Conservation (phyloP, 2,113 vertebrate genomes). For the Globicephala melas region DNA sequence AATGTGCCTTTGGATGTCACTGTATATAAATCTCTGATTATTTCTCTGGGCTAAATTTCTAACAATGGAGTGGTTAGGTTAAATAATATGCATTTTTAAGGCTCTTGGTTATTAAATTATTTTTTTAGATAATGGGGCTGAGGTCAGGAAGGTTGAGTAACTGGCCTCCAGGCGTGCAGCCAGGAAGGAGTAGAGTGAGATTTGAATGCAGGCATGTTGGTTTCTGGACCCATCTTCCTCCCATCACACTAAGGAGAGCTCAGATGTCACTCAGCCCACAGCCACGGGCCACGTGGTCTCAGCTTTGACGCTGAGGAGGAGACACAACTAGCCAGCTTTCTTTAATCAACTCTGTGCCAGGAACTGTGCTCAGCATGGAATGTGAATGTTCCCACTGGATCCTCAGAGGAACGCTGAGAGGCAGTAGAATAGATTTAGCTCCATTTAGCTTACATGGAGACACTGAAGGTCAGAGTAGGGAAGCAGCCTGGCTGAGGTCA, state of each 20-base stretch:
- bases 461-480: neutral
- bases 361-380: neutral
- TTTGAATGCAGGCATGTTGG: neutral
- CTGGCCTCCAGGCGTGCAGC: neutral
- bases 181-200: neutral
- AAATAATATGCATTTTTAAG: neutral
- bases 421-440: neutral
- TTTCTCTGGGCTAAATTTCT: constrained; percentile 20
- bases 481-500: neutral
- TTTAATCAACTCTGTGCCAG: neutral
- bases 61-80: neutral
- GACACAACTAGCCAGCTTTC: neutral
- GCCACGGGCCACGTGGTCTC: neutral
- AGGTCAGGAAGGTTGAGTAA: neutral
- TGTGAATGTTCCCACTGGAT: accelerated
- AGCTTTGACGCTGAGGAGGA: neutral
- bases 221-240: neutral
- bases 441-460: neutral
- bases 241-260: neutral
- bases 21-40: constrained; percentile 3
- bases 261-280: neutral
- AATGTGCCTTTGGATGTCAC: neutral
- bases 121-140: neutral
- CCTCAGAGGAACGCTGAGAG: neutral
- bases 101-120: neutral